Evolutionary conservation across 2,797 vertebrate species (phyloP).

Genomic region (Coluber constrictor): DNA sequence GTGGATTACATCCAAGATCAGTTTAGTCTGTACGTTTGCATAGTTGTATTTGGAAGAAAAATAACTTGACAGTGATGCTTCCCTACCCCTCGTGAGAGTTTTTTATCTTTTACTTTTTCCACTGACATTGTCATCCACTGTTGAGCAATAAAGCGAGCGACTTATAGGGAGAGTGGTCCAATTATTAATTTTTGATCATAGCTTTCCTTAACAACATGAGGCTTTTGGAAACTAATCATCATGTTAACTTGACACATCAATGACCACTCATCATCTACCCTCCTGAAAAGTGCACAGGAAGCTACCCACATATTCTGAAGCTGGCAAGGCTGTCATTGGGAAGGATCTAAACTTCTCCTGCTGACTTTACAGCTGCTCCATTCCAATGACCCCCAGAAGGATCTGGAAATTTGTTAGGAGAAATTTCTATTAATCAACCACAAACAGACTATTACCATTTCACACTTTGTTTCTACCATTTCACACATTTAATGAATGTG

Average conservation of each 20-base stretch:
- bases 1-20: neutral
- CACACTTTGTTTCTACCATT: constrained; percentile 75
- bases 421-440: constrained; percentile 80
- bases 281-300: constrained; percentile 64
- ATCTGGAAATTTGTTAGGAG: constrained; percentile 69
- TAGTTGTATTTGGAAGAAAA: neutral
- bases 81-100: accelerated
- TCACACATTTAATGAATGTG: constrained; percentile 76
- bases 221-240: constrained; percentile 49
- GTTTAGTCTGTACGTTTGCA: neutral
- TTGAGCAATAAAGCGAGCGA: neutral
- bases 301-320: constrained; percentile 66
- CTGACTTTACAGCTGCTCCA: constrained; percentile 80
- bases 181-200: constrained; percentile 16
- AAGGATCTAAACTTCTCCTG: constrained; percentile 73
- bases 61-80: accelerated
- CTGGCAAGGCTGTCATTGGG: constrained; percentile 58
- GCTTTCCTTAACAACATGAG: constrained; percentile 43
- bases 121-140: neutral
- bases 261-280: constrained; percentile 54
- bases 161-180: constrained; percentile 8
- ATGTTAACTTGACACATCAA: constrained; percentile 63
- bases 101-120: neutral
- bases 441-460: constrained; percentile 78
- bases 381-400: constrained; percentile 78